Evolutionary conservation across 2,797 vertebrate genomes (phyloP).

Genomic region (Threskiornis aethiopicus): DNA sequence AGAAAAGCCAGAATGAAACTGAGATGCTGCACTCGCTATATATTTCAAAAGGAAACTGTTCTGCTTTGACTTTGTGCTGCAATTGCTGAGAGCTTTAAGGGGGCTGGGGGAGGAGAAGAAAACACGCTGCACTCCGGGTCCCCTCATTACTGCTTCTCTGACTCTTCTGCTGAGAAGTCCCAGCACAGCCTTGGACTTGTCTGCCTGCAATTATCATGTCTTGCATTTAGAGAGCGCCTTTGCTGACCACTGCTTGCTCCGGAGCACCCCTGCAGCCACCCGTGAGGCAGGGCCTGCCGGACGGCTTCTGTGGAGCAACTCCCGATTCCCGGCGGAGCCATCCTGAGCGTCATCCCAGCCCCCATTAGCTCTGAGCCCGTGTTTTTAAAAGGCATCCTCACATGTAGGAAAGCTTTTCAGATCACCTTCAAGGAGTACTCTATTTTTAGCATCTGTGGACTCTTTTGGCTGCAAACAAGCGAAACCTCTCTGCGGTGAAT

Average conservation of each 20-base stretch:
- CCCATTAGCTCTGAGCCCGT: neutral
- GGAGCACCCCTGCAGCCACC: neutral
- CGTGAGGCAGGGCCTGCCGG: accelerated
- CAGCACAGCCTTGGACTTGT: neutral
- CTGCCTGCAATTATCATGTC: neutral
- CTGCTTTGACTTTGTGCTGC: constrained; percentile 1
- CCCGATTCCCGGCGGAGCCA: neutral
- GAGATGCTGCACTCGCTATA: neutral
- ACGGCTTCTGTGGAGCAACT: neutral
- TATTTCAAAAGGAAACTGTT: neutral
- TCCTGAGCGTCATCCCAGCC: accelerated
- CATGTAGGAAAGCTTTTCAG: neutral
- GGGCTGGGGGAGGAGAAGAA: neutral
- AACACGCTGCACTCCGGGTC: neutral
- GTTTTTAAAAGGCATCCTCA: neutral
- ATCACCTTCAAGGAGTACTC: constrained; percentile 5
- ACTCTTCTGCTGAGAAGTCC: neutral
- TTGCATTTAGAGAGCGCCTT: neutral
- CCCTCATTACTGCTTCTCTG: neutral
- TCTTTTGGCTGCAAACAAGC: neutral
- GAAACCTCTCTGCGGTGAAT: neutral
- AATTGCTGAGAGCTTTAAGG: neutral
- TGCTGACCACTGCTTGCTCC: neutral
- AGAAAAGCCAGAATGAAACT: neutral
- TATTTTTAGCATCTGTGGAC: constrained; percentile 1